Conservation (phyloP, 2,797 vertebrate genomes). For the Bradypodion pumilum region DNA sequence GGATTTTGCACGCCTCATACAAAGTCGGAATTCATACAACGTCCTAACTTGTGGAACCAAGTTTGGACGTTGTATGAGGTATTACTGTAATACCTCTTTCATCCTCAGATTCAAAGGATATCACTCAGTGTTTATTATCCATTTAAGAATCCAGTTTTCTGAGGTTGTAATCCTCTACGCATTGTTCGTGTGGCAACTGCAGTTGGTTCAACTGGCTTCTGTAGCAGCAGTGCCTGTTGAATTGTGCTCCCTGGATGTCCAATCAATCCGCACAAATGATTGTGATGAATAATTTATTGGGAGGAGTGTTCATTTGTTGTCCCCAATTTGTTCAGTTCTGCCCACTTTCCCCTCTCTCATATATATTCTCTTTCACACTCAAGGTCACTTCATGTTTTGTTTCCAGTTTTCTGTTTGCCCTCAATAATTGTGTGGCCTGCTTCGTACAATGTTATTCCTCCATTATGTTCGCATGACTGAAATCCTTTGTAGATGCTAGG, state of each 20-base stretch:
- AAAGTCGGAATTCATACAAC: too few species aligned
- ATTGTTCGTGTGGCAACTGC: background rate
- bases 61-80: too few species aligned
- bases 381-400: constrained; percentile 6
- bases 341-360: background rate
- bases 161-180: background rate
- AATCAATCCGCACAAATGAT: background rate
- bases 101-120: background rate
- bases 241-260: background rate
- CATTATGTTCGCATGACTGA: constrained; percentile 6
- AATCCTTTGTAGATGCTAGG: constrained; percentile 20
- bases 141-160: background rate
- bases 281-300: constrained; percentile 3
- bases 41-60: too few species aligned
- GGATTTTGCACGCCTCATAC: too few species aligned
- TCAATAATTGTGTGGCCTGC: constrained; percentile 2
- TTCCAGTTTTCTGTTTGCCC: constrained; percentile 13
- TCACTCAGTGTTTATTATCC: background rate
- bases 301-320: constrained; percentile 8
- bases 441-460: background rate
- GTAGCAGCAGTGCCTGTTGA: background rate
- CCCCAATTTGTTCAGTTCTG: constrained; percentile 5
- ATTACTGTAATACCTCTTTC: background rate
- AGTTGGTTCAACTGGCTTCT: background rate
- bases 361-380: background rate